phyloP scores from a whole-genome alignment of 2,888 invertebrate genomes.

The Aleiodes alternator region DNA sequence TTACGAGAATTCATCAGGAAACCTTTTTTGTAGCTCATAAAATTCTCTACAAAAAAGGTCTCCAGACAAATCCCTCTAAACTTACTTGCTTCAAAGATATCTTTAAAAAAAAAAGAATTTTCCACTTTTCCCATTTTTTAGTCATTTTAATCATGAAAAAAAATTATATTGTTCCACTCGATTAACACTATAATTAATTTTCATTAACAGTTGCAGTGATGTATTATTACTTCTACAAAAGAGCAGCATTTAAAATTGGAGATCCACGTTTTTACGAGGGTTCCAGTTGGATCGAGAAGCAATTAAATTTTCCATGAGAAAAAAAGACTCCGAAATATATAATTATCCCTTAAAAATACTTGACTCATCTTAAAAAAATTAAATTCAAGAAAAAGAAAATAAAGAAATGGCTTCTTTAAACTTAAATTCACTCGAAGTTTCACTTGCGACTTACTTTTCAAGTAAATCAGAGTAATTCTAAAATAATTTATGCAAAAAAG shows the following conservation, averaged over 20 bases:
- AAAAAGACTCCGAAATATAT: neutral
- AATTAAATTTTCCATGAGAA: constrained; percentile 62
- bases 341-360: neutral
- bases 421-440: too few relatives aligned
- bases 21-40: too few relatives aligned
- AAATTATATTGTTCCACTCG: too few relatives aligned
- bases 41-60: too few relatives aligned
- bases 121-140: too few relatives aligned
- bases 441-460: too few relatives aligned
- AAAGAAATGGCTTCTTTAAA: neutral
- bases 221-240: constrained; percentile 94
- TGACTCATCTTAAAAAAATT: neutral
- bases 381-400: neutral
- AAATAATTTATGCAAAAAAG: too few relatives aligned
- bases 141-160: too few relatives aligned
- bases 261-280: constrained; percentile 95
- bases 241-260: constrained; percentile 89
- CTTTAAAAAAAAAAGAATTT: neutral
- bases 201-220: constrained; percentile 84
- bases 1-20: too few relatives aligned
- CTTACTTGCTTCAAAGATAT: neutral
- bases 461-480: neutral
- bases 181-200: constrained; percentile 42
- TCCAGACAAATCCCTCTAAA: too few relatives aligned
- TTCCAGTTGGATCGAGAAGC: constrained; percentile 86